Conservation (phyloP, 2,113 vertebrate genomes). For the Puma concolor region DNA sequence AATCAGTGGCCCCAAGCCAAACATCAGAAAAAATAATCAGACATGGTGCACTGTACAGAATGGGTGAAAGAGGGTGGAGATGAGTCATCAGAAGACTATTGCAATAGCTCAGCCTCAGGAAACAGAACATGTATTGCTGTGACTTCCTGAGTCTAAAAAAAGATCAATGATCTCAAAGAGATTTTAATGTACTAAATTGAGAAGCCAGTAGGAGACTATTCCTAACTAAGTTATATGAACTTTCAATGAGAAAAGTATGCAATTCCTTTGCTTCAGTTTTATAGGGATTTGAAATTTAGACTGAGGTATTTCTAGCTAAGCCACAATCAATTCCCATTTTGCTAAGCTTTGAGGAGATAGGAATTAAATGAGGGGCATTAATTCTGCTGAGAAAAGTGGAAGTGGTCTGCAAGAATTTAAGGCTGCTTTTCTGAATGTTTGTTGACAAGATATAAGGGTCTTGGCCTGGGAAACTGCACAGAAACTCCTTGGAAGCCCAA, state of each 20-base stretch:
- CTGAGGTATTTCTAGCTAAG: constrained; percentile 35
- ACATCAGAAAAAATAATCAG: background rate
- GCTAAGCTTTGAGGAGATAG: constrained; percentile 29
- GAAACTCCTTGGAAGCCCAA: background rate
- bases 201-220: background rate
- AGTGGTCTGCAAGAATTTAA: background rate
- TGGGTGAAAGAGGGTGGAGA: background rate
- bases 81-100: background rate
- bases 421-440: background rate
- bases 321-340: constrained; percentile 60
- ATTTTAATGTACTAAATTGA: background rate
- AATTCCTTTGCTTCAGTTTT: constrained; percentile 19
- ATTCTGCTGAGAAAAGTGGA: constrained; percentile 21
- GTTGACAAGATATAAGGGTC: background rate
- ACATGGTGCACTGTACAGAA: background rate
- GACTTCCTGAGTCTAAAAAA: background rate
- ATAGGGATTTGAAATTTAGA: constrained; percentile 58
- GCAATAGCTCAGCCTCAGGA: background rate
- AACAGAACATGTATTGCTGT: background rate
- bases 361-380: constrained; percentile 18
- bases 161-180: background rate
- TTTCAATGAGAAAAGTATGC: background rate
- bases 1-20: background rate
- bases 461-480: background rate
- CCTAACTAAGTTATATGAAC: constrained; percentile 19